Conservation (phyloP, 30 jellyfish, hydroid and myxozoan species). For the Sanderia malayensis region DNA sequence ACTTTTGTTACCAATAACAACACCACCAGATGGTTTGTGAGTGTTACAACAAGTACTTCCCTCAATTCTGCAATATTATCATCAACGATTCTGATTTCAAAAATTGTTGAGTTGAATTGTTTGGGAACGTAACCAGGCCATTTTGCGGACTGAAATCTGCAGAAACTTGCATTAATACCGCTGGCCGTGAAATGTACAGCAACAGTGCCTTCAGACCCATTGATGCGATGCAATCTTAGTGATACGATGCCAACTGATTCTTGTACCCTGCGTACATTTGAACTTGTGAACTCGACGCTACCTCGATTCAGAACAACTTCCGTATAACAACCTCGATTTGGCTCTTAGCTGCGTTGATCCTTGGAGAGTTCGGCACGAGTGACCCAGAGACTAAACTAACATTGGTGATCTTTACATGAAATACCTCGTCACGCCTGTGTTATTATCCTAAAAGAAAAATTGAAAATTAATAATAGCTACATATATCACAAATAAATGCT, state of each 20-base stretch:
- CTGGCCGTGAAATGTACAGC: slow-evolving; percentile 65
- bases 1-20: slow-evolving; percentile 47
- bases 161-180: slow-evolving; percentile 35
- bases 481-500: no score
- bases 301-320: slow-evolving; percentile 77
- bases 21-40: slow-evolving; percentile 96
- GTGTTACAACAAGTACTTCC: slow-evolving; percentile 55
- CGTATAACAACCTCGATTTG: slow-evolving; percentile 79
- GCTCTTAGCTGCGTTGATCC: slow-evolving; percentile 24
- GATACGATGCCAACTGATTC: slow-evolving; percentile 65
- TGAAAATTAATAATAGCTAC: background rate
- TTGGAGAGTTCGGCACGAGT: slow-evolving; percentile 51
- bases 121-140: slow-evolving; percentile 67
- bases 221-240: slow-evolving; percentile 40
- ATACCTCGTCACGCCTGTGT: slow-evolving; percentile 66
- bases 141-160: slow-evolving; percentile 58
- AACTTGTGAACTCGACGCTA: slow-evolving; percentile 38
- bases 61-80: slow-evolving; percentile 77
- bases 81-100: slow-evolving; percentile 45
- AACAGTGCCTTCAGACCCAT: slow-evolving; percentile 82
- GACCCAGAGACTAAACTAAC: slow-evolving; percentile 60
- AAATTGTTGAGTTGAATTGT: slow-evolving; percentile 26
- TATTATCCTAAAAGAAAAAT: slow-evolving; percentile 61
- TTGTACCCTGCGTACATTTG: slow-evolving; percentile 23
- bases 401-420: slow-evolving; percentile 66